Conservation (phyloP, 2,888 invertebrate species). For the Luffia ferchaultella region DNA sequence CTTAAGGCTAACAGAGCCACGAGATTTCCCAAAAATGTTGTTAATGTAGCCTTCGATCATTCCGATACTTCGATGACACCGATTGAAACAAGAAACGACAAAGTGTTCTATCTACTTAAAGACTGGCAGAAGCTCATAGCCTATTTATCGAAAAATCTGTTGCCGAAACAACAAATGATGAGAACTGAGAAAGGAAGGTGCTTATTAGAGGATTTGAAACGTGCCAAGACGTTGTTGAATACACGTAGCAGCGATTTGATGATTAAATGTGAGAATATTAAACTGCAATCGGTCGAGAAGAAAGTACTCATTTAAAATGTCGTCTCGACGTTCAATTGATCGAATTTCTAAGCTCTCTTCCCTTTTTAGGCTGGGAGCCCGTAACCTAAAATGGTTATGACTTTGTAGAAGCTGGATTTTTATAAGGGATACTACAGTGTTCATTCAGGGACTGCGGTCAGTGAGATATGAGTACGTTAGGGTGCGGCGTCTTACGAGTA, state of each 20-base stretch:
- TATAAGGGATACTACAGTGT: too few relatives aligned
- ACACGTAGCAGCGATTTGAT: conserved; percentile 32
- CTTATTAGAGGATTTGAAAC: conserved; percentile 43
- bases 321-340: too few relatives aligned
- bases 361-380: too few relatives aligned
- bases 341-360: too few relatives aligned
- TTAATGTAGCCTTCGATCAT: conserved; percentile 48
- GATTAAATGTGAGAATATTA: conserved; percentile 22
- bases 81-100: conserved; percentile 34
- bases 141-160: conserved; percentile 41
- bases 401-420: too few relatives aligned
- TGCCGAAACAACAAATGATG: conserved; percentile 43
- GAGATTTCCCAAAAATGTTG: conserved; percentile 30
- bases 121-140: conserved; percentile 53
- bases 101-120: conserved; percentile 35
- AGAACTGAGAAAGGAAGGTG: conserved; percentile 44
- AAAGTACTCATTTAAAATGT: conserved; percentile 34
- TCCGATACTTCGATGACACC: conserved; percentile 37
- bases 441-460: too few relatives aligned
- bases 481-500: too few relatives aligned
- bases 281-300: conserved; percentile 22
- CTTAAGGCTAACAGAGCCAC: conserved; percentile 27
- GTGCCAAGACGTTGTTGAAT: conserved; percentile 43
- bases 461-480: too few relatives aligned
- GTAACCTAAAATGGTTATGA: too few relatives aligned